A percentile compares a stretch with the other conserved stretches of the same genome.
Evolutionary conservation across 2,888 invertebrate species (phyloP).

Genomic region (Tricholauxania praeusta): DNA sequence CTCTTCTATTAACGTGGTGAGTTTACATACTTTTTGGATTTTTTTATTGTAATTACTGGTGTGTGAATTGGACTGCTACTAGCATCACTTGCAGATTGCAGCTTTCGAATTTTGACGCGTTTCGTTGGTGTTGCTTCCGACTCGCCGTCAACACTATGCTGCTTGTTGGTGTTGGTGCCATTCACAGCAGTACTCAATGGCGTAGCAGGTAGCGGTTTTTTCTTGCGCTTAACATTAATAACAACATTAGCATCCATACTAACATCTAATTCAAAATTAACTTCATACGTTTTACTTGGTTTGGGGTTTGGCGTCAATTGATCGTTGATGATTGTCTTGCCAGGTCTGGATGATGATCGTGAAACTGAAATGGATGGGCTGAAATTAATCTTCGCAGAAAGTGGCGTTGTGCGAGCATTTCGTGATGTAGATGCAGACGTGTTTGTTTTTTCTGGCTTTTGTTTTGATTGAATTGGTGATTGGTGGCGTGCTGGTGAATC

Average conservation of each 20-base stretch:
- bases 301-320: conserved; percentile 62
- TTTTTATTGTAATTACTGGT: conserved; percentile 57
- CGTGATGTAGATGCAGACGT: conserved; percentile 31
- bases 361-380: conserved; percentile 55
- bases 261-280: conserved; percentile 67
- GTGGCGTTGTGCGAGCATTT: conserved; percentile 46
- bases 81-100: conserved; percentile 45
- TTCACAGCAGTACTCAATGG: neutral
- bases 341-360: conserved; percentile 52
- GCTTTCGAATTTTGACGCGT: conserved; percentile 58
- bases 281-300: conserved; percentile 64
- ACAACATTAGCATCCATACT: conserved; percentile 68
- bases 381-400: conserved; percentile 54
- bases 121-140: conserved; percentile 54
- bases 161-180: conserved; percentile 13
- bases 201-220: conserved; percentile 51
- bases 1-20: conserved; percentile 22
- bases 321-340: conserved; percentile 65
- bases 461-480: neutral
- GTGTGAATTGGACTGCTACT: conserved; percentile 53
- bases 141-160: conserved; percentile 12
- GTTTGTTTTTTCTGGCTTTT: conserved; percentile 28
- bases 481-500: conserved; percentile 24
- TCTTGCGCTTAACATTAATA: conserved; percentile 66
- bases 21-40: conserved; percentile 42